Percentiles rank a stretch among this genome's conserved stretches.
Evolutionary conservation across 2,888 invertebrate species (phyloP).

Genomic region (Hypomecis punctinalis): DNA sequence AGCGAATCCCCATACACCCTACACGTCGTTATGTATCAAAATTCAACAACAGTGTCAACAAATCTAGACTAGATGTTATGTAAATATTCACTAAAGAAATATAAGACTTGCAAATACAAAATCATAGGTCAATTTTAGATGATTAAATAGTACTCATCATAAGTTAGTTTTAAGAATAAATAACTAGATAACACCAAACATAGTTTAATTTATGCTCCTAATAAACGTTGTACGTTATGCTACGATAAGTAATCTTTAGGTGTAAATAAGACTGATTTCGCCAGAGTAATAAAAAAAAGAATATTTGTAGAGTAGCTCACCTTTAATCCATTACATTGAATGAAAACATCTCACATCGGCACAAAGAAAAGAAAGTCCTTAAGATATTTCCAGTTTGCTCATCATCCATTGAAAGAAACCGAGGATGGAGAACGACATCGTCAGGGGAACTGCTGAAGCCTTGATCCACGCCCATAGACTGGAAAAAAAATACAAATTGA

Average conservation of each 20-base stretch:
- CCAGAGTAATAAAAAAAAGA: background rate
- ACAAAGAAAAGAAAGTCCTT: conserved; percentile 6
- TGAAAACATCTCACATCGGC: background rate
- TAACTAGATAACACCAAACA: conserved; percentile 28
- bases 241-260: background rate
- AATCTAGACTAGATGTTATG: conserved; percentile 6
- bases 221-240: background rate
- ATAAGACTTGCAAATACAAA: conserved; percentile 7
- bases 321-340: conserved; percentile 13
- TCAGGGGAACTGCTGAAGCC: conserved; percentile 91
- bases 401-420: conserved; percentile 93
- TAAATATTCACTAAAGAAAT: conserved; percentile 20
- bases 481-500: conserved; percentile 52
- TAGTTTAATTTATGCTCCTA: conserved; percentile 7
- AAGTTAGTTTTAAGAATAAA: conserved; percentile 26
- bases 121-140: conserved; percentile 9
- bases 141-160: conserved; percentile 1
- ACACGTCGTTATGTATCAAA: no score
- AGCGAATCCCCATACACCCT: no score
- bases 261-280: background rate
- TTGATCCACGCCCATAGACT: conserved; percentile 91
- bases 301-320: background rate
- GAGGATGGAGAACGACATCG: conserved; percentile 91
- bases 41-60: background rate
- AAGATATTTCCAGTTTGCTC: conserved; percentile 86